A percentile compares a stretch with the other conserved stretches of the same genome.
phyloP scores from a whole-genome alignment of 2,113 vertebrate genomes.

The Pterocles orientalis region DNA sequence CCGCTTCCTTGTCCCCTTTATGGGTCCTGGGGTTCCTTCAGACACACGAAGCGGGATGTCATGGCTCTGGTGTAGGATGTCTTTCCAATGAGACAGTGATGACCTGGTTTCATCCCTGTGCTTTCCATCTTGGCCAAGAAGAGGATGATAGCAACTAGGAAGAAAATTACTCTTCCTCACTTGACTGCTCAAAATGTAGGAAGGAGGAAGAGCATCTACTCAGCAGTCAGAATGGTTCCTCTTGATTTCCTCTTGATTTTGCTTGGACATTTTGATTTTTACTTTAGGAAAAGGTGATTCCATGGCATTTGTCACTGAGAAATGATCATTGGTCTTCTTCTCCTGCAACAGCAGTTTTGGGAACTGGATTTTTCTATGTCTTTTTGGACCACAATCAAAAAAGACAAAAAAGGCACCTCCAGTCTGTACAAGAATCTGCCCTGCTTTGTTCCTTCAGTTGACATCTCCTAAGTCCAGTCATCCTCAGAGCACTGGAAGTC shows the following conservation, averaged over 20 bases:
- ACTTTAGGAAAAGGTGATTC: neutral
- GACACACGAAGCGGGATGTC: accelerated
- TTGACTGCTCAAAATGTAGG: neutral
- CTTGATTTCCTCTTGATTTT: neutral
- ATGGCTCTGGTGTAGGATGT: neutral
- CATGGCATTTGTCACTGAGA: neutral
- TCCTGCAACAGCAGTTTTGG: neutral
- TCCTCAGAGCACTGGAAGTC: neutral
- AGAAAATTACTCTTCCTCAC: neutral
- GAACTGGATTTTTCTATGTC: neutral
- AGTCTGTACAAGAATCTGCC: too few species aligned
- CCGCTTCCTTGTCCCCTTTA: neutral
- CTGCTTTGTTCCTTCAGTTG: neutral
- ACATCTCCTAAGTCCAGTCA: neutral
- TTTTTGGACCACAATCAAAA: neutral
- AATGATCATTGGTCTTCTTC: neutral
- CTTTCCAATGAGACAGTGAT: neutral
- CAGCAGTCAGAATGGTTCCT: neutral
- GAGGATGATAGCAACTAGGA: neutral
- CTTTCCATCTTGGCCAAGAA: neutral
- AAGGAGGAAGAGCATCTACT: neutral
- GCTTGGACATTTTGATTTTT: neutral
- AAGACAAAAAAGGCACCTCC: neutral
- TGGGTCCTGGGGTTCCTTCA: neutral
- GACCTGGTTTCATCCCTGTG: accelerated